Evolutionary conservation across 2,888 invertebrate genomes (phyloP).

Genomic region (Hymenopus coronatus): DNA sequence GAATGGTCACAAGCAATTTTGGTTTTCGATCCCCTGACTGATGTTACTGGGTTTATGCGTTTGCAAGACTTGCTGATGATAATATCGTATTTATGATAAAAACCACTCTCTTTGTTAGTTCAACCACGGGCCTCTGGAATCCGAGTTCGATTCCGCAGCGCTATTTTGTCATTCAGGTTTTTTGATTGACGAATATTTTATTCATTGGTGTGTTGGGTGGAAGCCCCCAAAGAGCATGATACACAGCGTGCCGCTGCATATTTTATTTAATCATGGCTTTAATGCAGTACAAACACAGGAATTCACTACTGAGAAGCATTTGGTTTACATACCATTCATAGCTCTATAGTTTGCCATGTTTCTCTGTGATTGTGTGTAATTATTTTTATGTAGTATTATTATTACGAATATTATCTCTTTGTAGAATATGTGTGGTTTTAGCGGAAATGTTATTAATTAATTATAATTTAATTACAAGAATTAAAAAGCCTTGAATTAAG

Average conservation of each 20-base stretch:
- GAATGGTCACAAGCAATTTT: not conserved
- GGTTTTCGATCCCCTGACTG: not conserved
- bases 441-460: not conserved
- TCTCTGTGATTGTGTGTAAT: not conserved
- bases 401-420: not conserved
- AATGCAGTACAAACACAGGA: not conserved
- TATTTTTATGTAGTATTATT: not conserved
- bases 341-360: not conserved
- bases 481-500: no score
- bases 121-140: not conserved
- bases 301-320: not conserved
- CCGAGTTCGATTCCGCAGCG: not conserved
- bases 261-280: not conserved
- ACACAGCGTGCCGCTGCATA: not conserved
- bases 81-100: not conserved
- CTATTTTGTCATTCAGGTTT: not conserved
- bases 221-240: not conserved
- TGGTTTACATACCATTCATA: not conserved
- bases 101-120: not conserved
- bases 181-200: not conserved
- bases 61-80: not conserved
- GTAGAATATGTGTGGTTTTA: not conserved
- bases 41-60: not conserved
- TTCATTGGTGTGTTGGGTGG: not conserved
- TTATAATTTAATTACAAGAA: no score